A percentile compares a stretch with the other conserved stretches of the same genome.
Conservation (phyloP, 2,113 vertebrate genomes). For the Mixornis gularis region DNA sequence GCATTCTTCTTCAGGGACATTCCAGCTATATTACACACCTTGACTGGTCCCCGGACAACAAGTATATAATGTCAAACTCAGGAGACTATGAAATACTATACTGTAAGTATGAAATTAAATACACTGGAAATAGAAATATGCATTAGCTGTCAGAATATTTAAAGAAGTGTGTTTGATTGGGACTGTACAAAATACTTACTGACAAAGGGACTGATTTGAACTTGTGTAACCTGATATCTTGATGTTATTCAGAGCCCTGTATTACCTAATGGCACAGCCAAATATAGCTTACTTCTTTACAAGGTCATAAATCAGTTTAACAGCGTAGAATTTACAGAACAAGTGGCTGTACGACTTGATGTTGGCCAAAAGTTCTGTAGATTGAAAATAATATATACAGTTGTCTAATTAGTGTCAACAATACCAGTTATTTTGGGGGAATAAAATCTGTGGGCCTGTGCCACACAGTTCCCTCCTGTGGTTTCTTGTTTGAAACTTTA, state of each 20-base stretch:
- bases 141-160: background rate
- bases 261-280: slow-evolving; percentile 52
- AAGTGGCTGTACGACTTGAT: background rate
- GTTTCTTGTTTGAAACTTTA: background rate
- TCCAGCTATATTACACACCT: slow-evolving; percentile 99
- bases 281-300: slow-evolving; percentile 59
- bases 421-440: background rate
- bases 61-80: slow-evolving; percentile 98
- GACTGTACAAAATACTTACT: background rate
- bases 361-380: slow-evolving; percentile 6
- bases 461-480: background rate
- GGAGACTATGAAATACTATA: slow-evolving; percentile 99
- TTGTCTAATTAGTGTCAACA: slow-evolving; percentile 26
- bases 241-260: slow-evolving; percentile 52
- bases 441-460: background rate
- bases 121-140: background rate
- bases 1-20: slow-evolving; percentile 84
- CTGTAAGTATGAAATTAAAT: slow-evolving; percentile 82
- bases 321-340: background rate
- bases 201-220: slow-evolving; percentile 32
- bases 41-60: slow-evolving; percentile 98
- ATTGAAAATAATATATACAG: slow-evolving; percentile 29
- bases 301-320: slow-evolving; percentile 58
- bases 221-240: slow-evolving; percentile 47
- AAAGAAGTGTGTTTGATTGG: background rate